Evolutionary conservation across 2,113 vertebrate species (phyloP).

Genomic region (Neodon shergylaensis): DNA sequence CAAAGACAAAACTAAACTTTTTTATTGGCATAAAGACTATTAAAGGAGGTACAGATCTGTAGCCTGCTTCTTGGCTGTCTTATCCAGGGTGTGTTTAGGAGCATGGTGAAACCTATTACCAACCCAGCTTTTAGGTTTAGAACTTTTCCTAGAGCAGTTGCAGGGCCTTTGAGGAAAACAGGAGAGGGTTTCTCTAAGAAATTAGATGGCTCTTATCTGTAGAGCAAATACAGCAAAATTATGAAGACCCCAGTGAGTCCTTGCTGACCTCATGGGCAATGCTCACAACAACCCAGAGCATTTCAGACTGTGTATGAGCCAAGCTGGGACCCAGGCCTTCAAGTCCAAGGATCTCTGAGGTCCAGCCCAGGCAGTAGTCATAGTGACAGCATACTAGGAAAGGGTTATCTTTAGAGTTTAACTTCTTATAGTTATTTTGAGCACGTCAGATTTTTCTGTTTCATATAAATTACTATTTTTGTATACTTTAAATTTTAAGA

Average conservation of each 20-base stretch:
- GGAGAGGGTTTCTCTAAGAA: conserved; percentile 87
- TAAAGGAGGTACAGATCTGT: neutral
- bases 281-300: conserved; percentile 84
- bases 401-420: conserved; percentile 86
- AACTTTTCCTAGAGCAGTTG: conserved; percentile 90
- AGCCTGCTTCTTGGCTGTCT: conserved; percentile 78
- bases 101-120: conserved; percentile 85
- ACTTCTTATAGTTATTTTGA: conserved; percentile 59
- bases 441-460: neutral
- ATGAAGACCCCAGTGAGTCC: conserved; percentile 83
- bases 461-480: neutral
- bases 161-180: conserved; percentile 87
- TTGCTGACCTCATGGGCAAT: conserved; percentile 65
- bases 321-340: conserved; percentile 93
- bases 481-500: neutral
- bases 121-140: conserved; percentile 86
- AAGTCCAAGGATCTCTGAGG: conserved; percentile 95
- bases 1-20: neutral
- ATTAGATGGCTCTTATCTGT: conserved; percentile 87
- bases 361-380: conserved; percentile 93
- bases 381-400: conserved; percentile 94
- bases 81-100: conserved; percentile 84
- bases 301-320: conserved; percentile 91
- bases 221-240: conserved; percentile 85
- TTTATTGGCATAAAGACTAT: neutral